Percentiles rank a stretch among this genome's conserved stretches.
phyloP scores from a whole-genome alignment of 2,888 invertebrate species.

The Strigamia crassipes region DNA sequence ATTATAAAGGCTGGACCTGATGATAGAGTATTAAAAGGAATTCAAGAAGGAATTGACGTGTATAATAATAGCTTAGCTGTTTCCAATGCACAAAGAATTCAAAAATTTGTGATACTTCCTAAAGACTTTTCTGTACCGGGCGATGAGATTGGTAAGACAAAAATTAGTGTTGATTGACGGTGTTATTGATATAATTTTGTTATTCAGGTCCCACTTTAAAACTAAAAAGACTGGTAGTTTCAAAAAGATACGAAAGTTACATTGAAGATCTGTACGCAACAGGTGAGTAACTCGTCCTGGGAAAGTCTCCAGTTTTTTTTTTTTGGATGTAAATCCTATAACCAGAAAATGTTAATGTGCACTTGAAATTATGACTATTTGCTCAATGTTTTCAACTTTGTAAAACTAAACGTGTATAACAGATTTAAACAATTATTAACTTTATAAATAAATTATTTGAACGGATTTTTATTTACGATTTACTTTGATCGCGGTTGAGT shows the following conservation, averaged over 20 bases:
- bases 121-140: conserved; percentile 38
- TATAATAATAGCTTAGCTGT: conserved; percentile 12
- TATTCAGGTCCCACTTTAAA: neutral
- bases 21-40: neutral
- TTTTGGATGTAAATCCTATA: no score
- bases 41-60: conserved; percentile 19
- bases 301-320: no score
- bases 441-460: no score
- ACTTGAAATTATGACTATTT: no score
- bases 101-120: conserved; percentile 43
- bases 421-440: no score
- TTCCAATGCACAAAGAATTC: conserved; percentile 44
- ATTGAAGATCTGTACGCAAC: neutral
- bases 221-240: neutral
- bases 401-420: no score
- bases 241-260: neutral
- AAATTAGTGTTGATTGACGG: neutral
- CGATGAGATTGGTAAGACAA: conserved; percentile 36
- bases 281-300: no score
- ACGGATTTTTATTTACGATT: no score
- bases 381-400: no score
- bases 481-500: no score
- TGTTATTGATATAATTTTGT: neutral
- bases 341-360: no score
- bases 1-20: conserved; percentile 48